Evolutionary conservation across 1,140 invertebrate genomes (phyloP).

Genomic region (Pogonognathellus flavescens): DNA sequence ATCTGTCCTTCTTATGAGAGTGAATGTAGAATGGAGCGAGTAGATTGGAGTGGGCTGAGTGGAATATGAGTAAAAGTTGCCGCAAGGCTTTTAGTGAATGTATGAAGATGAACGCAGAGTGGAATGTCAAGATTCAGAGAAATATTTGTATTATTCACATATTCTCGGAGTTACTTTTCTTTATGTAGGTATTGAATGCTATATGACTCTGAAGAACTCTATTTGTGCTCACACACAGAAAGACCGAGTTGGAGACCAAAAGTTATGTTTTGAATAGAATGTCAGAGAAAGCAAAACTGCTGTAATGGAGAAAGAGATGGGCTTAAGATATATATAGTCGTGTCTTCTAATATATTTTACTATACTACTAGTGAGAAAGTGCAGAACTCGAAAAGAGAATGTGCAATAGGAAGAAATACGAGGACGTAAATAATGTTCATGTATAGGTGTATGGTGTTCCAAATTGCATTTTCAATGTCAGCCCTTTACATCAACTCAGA

Average conservation of each 20-base stretch:
- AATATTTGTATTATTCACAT: slow-evolving; percentile 12
- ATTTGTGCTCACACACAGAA: neutral
- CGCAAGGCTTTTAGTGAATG: slow-evolving; percentile 1
- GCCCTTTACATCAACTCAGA: no score
- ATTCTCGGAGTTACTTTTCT: neutral
- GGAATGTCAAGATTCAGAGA: slow-evolving; percentile 4
- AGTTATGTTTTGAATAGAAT: slow-evolving; percentile 1
- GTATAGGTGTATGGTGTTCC: no score
- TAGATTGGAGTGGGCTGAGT: neutral
- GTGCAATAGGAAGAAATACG: no score
- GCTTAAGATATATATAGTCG: neutral
- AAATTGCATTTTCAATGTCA: no score
- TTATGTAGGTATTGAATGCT: slow-evolving; percentile 1
- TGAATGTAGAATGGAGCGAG: neutral
- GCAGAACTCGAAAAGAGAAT: neutral
- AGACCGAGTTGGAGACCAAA: neutral
- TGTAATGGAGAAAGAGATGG: neutral
- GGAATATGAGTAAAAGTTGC: slow-evolving; percentile 5
- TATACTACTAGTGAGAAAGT: no score
- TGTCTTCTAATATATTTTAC: neutral
- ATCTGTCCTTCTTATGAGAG: slow-evolving; percentile 2
- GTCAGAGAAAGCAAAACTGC: neutral
- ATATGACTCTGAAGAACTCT: neutral
- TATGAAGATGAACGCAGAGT: slow-evolving; percentile 9
- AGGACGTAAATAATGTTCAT: no score